These are phyloP conservation scores for Benthochromis sp. DNA, from an alignment of 2,113 vertebrate species.

Conservation along the genomic window DNA sequence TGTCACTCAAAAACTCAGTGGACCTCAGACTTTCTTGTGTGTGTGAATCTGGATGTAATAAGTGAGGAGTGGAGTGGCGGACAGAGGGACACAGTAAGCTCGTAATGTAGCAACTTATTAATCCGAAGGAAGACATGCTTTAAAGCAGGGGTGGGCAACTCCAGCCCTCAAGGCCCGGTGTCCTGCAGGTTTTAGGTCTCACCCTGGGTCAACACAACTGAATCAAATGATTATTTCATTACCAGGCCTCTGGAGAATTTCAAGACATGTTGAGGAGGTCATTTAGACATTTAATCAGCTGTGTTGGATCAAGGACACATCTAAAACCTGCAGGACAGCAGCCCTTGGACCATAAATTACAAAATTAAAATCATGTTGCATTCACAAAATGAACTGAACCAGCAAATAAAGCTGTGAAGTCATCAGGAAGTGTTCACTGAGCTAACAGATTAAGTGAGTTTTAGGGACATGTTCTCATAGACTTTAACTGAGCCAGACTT, in stretches of 20 bases:
- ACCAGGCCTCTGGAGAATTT: rapidly evolving
- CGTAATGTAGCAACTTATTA: background rate
- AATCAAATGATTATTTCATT: rapidly evolving
- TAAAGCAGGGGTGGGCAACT: background rate
- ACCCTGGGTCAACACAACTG: background rate
- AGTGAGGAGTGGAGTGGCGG: background rate
- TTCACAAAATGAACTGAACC: rapidly evolving
- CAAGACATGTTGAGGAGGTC: rapidly evolving
- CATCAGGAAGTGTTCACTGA: background rate
- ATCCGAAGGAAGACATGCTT: background rate
- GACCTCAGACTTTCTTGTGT: background rate
- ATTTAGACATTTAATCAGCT: background rate
- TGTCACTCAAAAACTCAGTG: background rate
- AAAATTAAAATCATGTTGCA: background rate
- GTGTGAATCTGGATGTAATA: background rate
- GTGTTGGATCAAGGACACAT: rapidly evolving
- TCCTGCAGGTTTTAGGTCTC: background rate
- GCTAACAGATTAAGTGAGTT: background rate
- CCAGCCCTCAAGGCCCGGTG: rapidly evolving
- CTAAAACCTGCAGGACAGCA: background rate
- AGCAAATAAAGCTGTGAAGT: background rate
- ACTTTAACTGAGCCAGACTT: background rate
- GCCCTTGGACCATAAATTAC: background rate
- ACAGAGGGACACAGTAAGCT: background rate
- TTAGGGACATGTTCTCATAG: background rate